A percentile compares a stretch with the other conserved stretches of the same genome.
These are phyloP conservation scores for Deilephila elpenor DNA, from an alignment of 2,888 invertebrate genomes.

Conservation along the genomic window DNA sequence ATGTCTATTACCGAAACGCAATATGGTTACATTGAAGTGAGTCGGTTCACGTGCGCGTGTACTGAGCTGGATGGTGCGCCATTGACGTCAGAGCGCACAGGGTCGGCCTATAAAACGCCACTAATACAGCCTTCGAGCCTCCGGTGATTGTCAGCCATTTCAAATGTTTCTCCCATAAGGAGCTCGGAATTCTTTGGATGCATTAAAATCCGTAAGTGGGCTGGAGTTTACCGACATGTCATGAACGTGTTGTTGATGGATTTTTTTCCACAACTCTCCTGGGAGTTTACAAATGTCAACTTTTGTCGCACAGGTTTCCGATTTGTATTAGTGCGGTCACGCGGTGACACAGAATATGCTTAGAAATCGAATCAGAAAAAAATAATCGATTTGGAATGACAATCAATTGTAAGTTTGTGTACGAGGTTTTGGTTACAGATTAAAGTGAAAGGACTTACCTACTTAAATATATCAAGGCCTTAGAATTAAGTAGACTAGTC, in stretches of 20 bases:
- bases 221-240: conserved; percentile 12
- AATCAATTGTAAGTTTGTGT: not conserved
- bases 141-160: conserved; percentile 24
- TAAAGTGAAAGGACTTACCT: not conserved
- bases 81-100: conserved; percentile 63
- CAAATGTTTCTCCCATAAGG: conserved; percentile 22
- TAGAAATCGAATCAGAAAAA: not conserved
- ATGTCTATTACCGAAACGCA: conserved; percentile 33
- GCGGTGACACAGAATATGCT: too few relatives aligned
- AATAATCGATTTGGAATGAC: not conserved
- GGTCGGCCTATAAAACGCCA: conserved; percentile 47
- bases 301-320: too few relatives aligned
- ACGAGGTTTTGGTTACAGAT: not conserved
- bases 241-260: not conserved
- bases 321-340: too few relatives aligned
- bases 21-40: conserved; percentile 40
- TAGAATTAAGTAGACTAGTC: not conserved
- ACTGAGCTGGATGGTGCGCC: conserved; percentile 46
- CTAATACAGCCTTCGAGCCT: conserved; percentile 25
- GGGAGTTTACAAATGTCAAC: not conserved
- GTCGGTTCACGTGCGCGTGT: conserved; percentile 45
- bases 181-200: conserved; percentile 22
- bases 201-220: conserved; percentile 11
- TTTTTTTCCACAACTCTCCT: not conserved
- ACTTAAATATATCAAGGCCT: conserved; percentile 5